These are phyloP conservation scores for Heterocephalus glaber DNA, from an alignment of 2,113 vertebrate species.

Conservation along the genomic window DNA sequence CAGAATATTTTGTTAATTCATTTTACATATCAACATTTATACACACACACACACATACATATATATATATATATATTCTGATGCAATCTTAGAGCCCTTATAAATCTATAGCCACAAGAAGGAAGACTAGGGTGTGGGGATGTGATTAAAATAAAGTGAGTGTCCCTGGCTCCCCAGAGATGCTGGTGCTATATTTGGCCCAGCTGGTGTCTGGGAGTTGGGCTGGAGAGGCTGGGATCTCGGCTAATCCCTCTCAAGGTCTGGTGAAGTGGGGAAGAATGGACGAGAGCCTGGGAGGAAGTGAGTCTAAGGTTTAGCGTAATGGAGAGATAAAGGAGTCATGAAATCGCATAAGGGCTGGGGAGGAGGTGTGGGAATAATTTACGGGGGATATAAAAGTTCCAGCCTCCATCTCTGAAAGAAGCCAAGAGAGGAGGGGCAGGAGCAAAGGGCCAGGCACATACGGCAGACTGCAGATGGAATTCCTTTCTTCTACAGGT, in stretches of 20 bases:
- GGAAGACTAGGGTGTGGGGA: not conserved
- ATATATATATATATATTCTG: not conserved
- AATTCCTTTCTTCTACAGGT: constrained; percentile 8
- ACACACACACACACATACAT: too few relatives aligned
- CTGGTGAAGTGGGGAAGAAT: constrained; percentile 41
- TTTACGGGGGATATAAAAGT: not conserved
- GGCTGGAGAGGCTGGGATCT: constrained; percentile 37
- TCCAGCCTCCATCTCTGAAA: not conserved
- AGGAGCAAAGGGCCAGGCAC: not conserved
- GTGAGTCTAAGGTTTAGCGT: constrained; percentile 13
- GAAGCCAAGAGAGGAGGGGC: accelerated
- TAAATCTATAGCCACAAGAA: not conserved
- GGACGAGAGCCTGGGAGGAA: constrained; percentile 36
- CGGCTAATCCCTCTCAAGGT: constrained; percentile 60
- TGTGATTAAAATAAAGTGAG: not conserved
- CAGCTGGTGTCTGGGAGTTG: not conserved
- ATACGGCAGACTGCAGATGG: not conserved
- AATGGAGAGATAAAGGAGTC: constrained; percentile 54
- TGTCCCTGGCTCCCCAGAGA: not conserved
- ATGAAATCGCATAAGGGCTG: constrained; percentile 39
- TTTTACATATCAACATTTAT: not conserved
- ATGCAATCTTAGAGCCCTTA: not conserved
- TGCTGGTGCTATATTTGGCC: constrained; percentile 1
- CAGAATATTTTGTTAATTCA: not conserved
- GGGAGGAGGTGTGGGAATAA: not conserved